Evolutionary conservation across 2,888 invertebrate species (phyloP).

Genomic region (Empis livida): DNA sequence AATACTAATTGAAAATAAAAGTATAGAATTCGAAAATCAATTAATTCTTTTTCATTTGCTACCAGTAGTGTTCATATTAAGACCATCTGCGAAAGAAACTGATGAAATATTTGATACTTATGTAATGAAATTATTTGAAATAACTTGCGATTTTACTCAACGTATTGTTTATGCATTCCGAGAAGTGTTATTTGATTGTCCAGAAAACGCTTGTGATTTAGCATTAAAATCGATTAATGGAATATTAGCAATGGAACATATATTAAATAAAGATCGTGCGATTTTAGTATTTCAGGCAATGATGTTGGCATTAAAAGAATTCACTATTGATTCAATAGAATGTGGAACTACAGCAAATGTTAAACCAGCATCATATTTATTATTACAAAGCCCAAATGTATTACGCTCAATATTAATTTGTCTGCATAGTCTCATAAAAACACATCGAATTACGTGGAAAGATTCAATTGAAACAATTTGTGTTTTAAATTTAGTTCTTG

Average conservation of each 20-base stretch:
- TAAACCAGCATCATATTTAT: constrained; percentile 25
- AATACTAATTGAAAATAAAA: constrained; percentile 28
- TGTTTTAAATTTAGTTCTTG: constrained; percentile 41
- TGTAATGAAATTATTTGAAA: constrained; percentile 43
- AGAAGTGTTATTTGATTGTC: constrained; percentile 28
- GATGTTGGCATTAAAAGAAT: constrained; percentile 47
- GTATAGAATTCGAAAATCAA: constrained; percentile 43
- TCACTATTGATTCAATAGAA: constrained; percentile 19
- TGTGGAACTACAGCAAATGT: neutral
- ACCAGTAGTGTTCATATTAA: constrained; percentile 43
- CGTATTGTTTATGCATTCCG: constrained; percentile 46
- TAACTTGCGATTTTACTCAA: constrained; percentile 49
- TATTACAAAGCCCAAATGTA: constrained; percentile 38
- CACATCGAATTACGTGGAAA: constrained; percentile 62
- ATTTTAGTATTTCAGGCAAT: constrained; percentile 48
- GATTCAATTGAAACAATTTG: constrained; percentile 65
- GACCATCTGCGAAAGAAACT: constrained; percentile 25
- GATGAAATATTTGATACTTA: constrained; percentile 45
- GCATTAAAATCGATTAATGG: constrained; percentile 32
- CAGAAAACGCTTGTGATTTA: constrained; percentile 21
- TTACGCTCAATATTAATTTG: constrained; percentile 54
- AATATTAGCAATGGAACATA: constrained; percentile 36
- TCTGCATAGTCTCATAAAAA: constrained; percentile 49
- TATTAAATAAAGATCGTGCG: constrained; percentile 46
- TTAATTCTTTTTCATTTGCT: constrained; percentile 47